Evolutionary conservation across 2,797 vertebrate species (phyloP).

Genomic region (Sebastes aleutianus): DNA sequence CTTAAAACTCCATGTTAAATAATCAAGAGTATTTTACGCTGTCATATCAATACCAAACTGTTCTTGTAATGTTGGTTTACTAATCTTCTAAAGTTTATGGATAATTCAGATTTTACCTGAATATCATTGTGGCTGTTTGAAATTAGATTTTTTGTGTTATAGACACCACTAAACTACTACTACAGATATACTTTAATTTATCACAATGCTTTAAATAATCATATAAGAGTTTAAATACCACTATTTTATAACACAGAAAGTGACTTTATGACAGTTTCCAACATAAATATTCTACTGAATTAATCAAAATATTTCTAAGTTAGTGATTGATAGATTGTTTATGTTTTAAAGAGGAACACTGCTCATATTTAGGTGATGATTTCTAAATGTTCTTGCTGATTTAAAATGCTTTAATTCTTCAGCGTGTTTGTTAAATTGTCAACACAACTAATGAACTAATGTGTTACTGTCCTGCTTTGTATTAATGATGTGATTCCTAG

Average conservation of each 20-base stretch:
- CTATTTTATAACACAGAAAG: background rate
- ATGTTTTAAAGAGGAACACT: background rate
- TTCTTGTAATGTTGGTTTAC: background rate
- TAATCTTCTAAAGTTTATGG: background rate
- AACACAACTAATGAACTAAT: background rate
- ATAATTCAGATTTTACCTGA: background rate
- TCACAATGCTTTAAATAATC: rapidly evolving
- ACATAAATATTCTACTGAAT: background rate
- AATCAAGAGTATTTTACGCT: background rate
- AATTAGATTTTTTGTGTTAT: background rate
- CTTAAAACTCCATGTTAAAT: background rate
- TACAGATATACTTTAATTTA: background rate
- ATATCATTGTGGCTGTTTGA: background rate
- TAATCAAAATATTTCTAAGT: background rate
- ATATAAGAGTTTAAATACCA: background rate
- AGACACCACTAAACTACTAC: background rate
- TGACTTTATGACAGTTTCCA: background rate
- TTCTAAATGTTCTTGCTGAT: no score
- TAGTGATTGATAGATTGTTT: background rate
- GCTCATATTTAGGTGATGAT: background rate
- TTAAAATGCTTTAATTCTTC: no score
- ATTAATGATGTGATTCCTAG: background rate
- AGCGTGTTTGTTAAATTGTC: background rate
- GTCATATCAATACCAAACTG: background rate
- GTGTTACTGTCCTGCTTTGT: background rate